Conservation (phyloP, 2,113 vertebrate species). For the Okapia johnstoni region DNA sequence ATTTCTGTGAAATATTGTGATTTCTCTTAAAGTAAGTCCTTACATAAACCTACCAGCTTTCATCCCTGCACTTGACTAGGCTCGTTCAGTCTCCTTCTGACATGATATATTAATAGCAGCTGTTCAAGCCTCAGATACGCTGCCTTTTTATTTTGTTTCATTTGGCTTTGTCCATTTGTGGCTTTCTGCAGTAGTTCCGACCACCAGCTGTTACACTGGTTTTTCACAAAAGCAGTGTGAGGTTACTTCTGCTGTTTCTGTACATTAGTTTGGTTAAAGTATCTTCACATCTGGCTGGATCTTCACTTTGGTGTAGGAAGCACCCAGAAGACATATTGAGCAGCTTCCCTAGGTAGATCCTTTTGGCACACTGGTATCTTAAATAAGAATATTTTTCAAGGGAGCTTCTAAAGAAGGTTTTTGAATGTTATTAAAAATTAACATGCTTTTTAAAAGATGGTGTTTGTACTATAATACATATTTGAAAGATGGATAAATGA, state of each 20-base stretch:
- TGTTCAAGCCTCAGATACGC: background rate
- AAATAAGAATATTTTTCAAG: background rate
- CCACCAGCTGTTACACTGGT: background rate
- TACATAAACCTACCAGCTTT: background rate
- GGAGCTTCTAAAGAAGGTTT: background rate
- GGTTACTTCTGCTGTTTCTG: background rate
- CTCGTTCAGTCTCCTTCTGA: background rate
- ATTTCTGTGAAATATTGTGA: background rate
- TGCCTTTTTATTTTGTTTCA: background rate
- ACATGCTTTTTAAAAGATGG: background rate
- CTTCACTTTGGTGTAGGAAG: background rate
- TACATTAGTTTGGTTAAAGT: background rate
- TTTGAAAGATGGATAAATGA: background rate
- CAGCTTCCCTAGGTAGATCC: background rate
- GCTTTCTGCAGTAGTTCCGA: background rate
- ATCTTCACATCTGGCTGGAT: background rate
- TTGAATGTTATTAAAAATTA: background rate
- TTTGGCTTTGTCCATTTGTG: background rate
- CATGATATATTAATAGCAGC: background rate
- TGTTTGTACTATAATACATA: background rate
- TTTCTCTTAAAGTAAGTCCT: conserved; percentile 19
- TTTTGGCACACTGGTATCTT: background rate
- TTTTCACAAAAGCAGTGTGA: background rate
- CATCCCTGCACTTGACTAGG: background rate
- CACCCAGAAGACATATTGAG: background rate